Evolutionary conservation across 2,888 invertebrate genomes (phyloP), one percentile per base, ranked within the genome.

Genomic region (Camptogramma bilineatum): DNA sequence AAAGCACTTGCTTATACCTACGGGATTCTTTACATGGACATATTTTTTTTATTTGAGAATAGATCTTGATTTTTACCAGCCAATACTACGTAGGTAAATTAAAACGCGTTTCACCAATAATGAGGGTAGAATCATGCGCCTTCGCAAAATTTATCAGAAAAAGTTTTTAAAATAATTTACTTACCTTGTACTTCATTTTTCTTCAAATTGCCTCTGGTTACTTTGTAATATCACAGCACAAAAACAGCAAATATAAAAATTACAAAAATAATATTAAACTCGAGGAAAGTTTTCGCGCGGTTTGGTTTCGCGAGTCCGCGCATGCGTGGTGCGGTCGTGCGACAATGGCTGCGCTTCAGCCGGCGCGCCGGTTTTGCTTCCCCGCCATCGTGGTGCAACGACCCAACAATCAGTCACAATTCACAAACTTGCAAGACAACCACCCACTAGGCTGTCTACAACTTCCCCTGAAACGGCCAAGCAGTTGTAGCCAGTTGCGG

Each of bases 161-260:
- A 4, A 28, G 8, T 28, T 0, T 39, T 0, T 4, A 13, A 39
- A 39, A 2, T 9, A 39, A 13, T n/a, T n/a, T 3, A 39, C 34
- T 2, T 79, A 90, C 90, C 90, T 90, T 89, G 74, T 90, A 90
- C 73, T 90, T 90, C 90, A 90, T 90, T 73, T 64, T 84, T 69
- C 66, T 64, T 69, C 63, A 60, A 13, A 28, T 39, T 39, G 56
- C 53, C 54, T 57, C 66, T 61, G 62, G 65, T 52, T 56, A 10
- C 4, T 52, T 48, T 16, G 44, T 31, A 13, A 51, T 65, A 69
- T 69, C 68, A 77, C 77, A 74, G 69, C 76, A 78, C 73, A 61
- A 58, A 50, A 57, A 52, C 34, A 24, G 47, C 17, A 50, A 54
- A 56, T n/a, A n/a, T n/a, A 39, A 52, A 47, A 10, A 61, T 17